Percentiles rank a stretch among this genome's conserved stretches.
Conservation (phyloP, 2,113 vertebrate genomes). For the Lonchura striata region DNA sequence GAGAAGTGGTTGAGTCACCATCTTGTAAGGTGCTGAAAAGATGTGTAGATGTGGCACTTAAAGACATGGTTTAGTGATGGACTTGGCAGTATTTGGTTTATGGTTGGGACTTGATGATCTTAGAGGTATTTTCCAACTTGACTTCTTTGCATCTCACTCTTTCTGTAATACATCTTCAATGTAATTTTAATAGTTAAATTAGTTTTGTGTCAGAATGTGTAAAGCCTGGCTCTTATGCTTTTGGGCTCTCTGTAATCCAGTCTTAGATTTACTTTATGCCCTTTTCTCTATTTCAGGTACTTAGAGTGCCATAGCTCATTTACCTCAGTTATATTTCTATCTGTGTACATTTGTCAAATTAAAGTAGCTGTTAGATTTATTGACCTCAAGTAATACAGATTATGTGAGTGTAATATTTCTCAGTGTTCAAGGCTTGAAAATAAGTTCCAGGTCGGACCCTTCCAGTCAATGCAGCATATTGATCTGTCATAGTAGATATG, state of each 20-base stretch:
- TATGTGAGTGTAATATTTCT: not conserved
- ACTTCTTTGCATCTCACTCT: not conserved
- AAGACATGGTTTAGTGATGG: not conserved
- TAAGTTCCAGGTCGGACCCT: not conserved
- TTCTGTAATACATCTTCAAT: not conserved
- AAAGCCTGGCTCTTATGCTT: not conserved
- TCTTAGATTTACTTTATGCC: not conserved
- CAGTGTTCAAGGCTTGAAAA: not conserved
- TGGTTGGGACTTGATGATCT: not conserved
- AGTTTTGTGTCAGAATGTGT: not conserved
- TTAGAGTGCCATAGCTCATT: not conserved
- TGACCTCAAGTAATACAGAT: not conserved
- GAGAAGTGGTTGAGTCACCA: not conserved
- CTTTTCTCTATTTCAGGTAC: not conserved
- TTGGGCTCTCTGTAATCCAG: not conserved
- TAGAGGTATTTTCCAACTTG: not conserved
- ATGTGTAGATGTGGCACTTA: not conserved
- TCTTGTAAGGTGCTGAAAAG: not conserved
- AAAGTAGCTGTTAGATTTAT: not conserved
- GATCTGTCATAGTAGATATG: slow-evolving; percentile 27
- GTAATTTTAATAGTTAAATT: not conserved
- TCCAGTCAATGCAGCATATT: slow-evolving; percentile 29
- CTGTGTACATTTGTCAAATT: not conserved
- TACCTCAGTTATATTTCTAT: not conserved
- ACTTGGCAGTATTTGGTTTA: not conserved